These are phyloP conservation scores for Platorchestia sp. DNA, from an alignment of 1,140 invertebrate species.

Conservation along the genomic window DNA sequence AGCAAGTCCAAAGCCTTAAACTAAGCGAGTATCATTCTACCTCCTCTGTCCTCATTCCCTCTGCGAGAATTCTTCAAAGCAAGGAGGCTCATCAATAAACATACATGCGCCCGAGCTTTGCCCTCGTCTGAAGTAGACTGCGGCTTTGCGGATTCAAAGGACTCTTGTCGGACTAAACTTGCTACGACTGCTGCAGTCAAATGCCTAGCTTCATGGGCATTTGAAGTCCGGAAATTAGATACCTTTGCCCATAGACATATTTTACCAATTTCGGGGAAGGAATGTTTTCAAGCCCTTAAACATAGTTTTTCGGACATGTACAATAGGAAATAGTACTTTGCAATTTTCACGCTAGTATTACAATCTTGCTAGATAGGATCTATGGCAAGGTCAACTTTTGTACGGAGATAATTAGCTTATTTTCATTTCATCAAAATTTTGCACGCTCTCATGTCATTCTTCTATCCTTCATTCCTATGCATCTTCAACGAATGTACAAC, in stretches of 20 bases:
- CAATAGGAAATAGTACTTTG: not conserved
- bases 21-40: not conserved
- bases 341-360: not conserved
- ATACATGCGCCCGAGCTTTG: not conserved
- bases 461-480: too few relatives aligned
- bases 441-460: too few relatives aligned
- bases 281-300: not conserved
- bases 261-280: not conserved
- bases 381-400: too few relatives aligned
- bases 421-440: too few relatives aligned
- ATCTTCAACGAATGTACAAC: too few relatives aligned
- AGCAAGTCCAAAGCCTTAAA: not conserved
- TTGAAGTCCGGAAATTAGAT: not conserved
- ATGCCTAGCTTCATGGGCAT: not conserved
- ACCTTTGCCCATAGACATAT: not conserved
- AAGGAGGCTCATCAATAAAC: not conserved
- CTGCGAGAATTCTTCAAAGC: not conserved
- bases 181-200: not conserved
- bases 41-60: not conserved
- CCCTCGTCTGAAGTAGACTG: not conserved
- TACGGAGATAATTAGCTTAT: too few relatives aligned
- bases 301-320: not conserved
- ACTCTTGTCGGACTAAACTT: not conserved
- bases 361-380: not conserved
- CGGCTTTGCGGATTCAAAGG: not conserved